Percentiles rank a stretch among this genome's conserved stretches.
Evolutionary conservation across 2,888 invertebrate species (phyloP).

Genomic region (Deroplatys truncata): DNA sequence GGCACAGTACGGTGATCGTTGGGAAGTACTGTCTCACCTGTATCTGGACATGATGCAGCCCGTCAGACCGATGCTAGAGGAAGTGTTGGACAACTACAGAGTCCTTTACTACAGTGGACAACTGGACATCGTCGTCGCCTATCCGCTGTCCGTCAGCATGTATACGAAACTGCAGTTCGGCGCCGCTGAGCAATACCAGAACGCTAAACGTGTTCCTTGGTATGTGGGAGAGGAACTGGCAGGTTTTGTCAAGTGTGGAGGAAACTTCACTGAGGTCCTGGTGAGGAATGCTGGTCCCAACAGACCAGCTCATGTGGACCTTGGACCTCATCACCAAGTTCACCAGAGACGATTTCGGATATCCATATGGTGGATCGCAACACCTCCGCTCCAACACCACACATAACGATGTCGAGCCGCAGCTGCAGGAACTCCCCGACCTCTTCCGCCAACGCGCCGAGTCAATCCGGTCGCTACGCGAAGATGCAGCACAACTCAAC

Average conservation of each 20-base stretch:
- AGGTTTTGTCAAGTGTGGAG: slow-evolving; percentile 39
- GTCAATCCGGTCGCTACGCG: no score
- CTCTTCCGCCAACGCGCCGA: no score
- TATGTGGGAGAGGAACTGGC: slow-evolving; percentile 39
- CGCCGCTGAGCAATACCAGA: slow-evolving; percentile 40
- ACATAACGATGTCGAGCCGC: no score
- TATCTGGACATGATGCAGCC: no score
- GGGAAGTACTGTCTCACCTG: no score
- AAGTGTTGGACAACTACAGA: no score
- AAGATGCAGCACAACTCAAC: no score
- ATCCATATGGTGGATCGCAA: background rate
- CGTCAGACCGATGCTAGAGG: no score
- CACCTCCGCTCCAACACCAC: no score
- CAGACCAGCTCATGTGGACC: slow-evolving; percentile 42
- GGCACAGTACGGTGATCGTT: no score
- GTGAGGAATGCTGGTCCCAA: slow-evolving; percentile 43
- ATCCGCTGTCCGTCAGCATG: slow-evolving; percentile 46
- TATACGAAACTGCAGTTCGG: slow-evolving; percentile 43
- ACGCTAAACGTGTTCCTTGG: slow-evolving; percentile 41
- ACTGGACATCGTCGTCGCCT: slow-evolving; percentile 63
- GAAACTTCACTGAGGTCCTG: slow-evolving; percentile 39
- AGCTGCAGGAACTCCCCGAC: no score
- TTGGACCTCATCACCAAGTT: slow-evolving; percentile 37
- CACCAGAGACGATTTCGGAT: slow-evolving; percentile 36
- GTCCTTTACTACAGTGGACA: slow-evolving; percentile 43